Conservation (phyloP, 64 coral and sea anemone species). For the Montipora efflorescens region DNA sequence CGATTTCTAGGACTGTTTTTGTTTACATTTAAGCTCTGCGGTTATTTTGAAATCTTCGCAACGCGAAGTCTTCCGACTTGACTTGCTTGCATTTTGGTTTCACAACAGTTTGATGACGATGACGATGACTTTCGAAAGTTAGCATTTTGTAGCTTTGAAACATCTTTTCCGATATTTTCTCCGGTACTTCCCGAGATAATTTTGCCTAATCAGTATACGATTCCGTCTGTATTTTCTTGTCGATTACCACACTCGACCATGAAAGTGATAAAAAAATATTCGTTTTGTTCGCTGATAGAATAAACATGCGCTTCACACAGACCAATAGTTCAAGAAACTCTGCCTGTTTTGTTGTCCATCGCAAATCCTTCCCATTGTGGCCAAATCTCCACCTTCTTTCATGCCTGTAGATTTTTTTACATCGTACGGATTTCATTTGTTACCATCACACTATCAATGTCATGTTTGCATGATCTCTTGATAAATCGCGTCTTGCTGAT, state of each 20-base stretch:
- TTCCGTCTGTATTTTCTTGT: background rate
- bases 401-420: background rate
- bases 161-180: background rate
- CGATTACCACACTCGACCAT: background rate
- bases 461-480: background rate
- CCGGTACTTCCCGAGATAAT: background rate
- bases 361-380: background rate
- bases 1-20: slow-evolving; percentile 30
- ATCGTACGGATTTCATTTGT: slow-evolving; percentile 12
- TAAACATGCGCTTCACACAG: slow-evolving; percentile 11
- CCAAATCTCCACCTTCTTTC: background rate
- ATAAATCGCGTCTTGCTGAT: background rate
- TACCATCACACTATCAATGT: background rate
- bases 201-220: slow-evolving; percentile 5
- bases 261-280: background rate
- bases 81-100: background rate
- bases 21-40: slow-evolving; percentile 37
- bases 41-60: slow-evolving; percentile 24
- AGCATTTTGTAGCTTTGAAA: background rate
- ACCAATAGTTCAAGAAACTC: background rate
- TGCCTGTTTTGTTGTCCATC: background rate
- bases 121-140: background rate
- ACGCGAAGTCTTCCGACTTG: background rate
- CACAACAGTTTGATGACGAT: background rate
- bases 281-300: background rate